Evolutionary conservation across 2,888 invertebrate genomes (phyloP).

Genomic region (Epistrophella euchroma): DNA sequence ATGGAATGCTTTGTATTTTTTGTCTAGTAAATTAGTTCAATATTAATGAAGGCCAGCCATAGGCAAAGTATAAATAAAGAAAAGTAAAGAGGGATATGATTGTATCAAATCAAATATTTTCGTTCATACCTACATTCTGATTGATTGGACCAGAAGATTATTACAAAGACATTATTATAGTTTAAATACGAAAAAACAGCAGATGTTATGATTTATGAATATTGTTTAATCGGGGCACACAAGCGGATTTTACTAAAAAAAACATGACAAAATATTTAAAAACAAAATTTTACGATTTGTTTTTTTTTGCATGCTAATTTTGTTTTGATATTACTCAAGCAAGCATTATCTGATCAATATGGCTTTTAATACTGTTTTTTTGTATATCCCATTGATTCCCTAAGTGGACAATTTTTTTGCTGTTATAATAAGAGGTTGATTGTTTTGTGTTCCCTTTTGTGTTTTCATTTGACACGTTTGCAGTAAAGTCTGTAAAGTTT

Average conservation of each 20-base stretch:
- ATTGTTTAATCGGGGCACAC: background rate
- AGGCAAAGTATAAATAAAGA: background rate
- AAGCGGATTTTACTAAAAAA: no score
- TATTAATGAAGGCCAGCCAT: background rate
- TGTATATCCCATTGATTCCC: no score
- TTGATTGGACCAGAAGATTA: background rate
- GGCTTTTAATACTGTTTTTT: background rate
- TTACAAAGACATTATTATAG: background rate
- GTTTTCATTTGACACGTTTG: no score
- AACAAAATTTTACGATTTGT: background rate
- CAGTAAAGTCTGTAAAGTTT: no score
- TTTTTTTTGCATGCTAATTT: background rate
- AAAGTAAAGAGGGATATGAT: background rate
- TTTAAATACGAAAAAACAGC: background rate
- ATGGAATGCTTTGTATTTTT: background rate
- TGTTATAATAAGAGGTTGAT: no score
- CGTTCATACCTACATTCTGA: background rate
- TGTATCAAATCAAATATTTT: background rate
- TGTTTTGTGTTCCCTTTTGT: no score
- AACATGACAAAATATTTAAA: no score
- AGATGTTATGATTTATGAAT: background rate
- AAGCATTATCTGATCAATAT: background rate
- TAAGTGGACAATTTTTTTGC: no score
- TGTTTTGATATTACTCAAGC: background rate
- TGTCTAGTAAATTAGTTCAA: slow-evolving; percentile 7